phyloP scores from a whole-genome alignment of 1,140 invertebrate species.

The Pantala flavescens region DNA sequence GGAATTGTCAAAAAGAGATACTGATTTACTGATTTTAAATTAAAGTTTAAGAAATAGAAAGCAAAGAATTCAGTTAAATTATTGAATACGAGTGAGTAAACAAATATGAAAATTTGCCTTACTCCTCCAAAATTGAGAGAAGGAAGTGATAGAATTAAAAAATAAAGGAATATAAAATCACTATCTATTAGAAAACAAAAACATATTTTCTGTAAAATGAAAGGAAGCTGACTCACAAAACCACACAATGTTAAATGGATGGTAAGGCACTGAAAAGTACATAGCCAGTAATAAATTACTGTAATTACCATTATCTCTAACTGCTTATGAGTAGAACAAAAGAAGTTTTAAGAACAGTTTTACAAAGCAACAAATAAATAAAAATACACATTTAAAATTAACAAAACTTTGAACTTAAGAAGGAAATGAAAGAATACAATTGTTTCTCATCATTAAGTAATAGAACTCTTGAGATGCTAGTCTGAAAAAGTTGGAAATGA shows the following conservation, averaged over 20 bases:
- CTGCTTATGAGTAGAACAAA: neutral
- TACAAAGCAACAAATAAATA: neutral
- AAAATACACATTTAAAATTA: neutral
- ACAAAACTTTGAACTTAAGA: neutral
- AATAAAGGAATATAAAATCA: slow-evolving; percentile 1
- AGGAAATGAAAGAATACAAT: neutral
- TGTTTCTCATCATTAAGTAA: too few species aligned
- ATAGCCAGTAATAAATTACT: neutral
- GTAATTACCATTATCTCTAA: neutral
- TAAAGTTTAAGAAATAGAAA: slow-evolving; percentile 19
- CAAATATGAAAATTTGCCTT: neutral
- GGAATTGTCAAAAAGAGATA: slow-evolving; percentile 1
- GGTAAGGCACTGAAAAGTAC: neutral
- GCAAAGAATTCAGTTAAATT: slow-evolving; percentile 20
- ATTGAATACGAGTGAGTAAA: neutral
- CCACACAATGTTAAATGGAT: neutral
- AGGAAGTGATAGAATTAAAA: slow-evolving; percentile 9
- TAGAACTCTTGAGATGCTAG: neutral
- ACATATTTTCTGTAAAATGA: neutral
- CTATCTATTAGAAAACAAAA: neutral
- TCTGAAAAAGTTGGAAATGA: neutral
- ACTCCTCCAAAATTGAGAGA: neutral
- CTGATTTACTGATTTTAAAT: neutral
- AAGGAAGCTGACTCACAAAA: slow-evolving; percentile 19
- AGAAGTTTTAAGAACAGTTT: too few species aligned